phyloP scores from a whole-genome alignment of 2,113 vertebrate species.

The Protobothrops flavoviridis region DNA sequence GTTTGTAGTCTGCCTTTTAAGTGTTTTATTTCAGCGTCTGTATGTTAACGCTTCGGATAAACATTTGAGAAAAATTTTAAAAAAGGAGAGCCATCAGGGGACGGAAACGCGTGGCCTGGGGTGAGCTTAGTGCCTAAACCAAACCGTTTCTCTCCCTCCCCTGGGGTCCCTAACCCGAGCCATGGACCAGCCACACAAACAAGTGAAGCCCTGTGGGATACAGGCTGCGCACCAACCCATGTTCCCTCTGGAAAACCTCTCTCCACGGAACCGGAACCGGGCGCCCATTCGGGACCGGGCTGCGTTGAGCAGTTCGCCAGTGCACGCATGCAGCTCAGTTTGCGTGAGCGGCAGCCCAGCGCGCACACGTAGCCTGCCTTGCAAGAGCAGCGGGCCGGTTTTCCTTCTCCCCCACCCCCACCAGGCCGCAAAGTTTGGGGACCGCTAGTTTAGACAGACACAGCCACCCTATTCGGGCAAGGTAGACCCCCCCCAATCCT shows the following conservation, averaged over 20 bases:
- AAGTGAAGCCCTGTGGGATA: neutral
- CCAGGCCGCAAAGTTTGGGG: neutral
- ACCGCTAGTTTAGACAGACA: neutral
- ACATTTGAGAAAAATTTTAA: too few species aligned
- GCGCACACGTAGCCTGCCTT: too few species aligned
- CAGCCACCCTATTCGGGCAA: neutral
- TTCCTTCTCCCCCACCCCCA: accelerated
- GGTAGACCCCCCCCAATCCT: neutral
- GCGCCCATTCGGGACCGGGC: too few species aligned
- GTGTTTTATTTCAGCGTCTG: neutral
- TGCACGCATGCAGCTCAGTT: too few species aligned
- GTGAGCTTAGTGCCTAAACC: neutral
- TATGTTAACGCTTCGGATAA: neutral
- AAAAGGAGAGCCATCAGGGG: neutral
- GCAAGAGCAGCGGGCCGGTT: neutral
- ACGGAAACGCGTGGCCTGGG: accelerated
- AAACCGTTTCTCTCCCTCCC: neutral
- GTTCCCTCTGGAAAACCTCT: too few species aligned
- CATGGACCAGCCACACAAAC: neutral
- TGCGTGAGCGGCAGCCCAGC: too few species aligned
- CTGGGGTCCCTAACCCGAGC: too few species aligned
- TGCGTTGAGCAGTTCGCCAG: too few species aligned
- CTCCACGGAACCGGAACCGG: too few species aligned
- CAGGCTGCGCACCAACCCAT: too few species aligned
- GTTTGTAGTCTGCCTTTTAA: neutral